Conservation (phyloP, 1,140 invertebrate genomes). For the Euschistus heros region DNA sequence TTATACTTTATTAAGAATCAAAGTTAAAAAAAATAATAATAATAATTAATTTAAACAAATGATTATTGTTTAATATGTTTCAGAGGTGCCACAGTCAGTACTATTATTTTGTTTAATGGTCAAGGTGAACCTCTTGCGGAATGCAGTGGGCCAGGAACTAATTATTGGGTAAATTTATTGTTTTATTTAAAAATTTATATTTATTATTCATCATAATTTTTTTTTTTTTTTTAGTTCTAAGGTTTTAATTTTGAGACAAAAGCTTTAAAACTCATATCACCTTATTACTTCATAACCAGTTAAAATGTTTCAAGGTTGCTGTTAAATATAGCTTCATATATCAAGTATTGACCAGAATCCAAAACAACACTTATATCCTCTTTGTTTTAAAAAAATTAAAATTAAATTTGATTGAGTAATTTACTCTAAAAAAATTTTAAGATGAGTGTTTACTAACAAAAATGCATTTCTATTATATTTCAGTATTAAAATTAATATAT, state of each 20-base stretch:
- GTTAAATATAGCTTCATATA: background rate
- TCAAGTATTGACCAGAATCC: background rate
- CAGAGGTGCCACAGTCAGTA: slow-evolving; percentile 75
- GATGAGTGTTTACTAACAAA: too few species aligned
- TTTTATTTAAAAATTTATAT: slow-evolving; percentile 10
- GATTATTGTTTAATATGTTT: slow-evolving; percentile 30
- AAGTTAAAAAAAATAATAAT: too few species aligned
- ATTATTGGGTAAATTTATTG: slow-evolving; percentile 58
- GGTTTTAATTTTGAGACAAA: background rate
- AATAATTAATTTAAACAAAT: background rate
- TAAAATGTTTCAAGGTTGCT: background rate
- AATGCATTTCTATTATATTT: too few species aligned
- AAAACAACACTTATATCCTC: background rate
- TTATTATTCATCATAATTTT: background rate
- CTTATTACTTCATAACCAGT: background rate
- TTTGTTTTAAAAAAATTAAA: too few species aligned
- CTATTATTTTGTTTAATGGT: slow-evolving; percentile 59
- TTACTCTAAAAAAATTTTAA: too few species aligned
- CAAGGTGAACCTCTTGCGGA: slow-evolving; percentile 53
- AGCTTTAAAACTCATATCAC: background rate
- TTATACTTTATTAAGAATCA: too few species aligned
- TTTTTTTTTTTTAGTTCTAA: background rate
- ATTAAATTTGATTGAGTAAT: too few species aligned
- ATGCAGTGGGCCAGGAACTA: slow-evolving; percentile 60
- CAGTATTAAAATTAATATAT: too few species aligned